A percentile compares a stretch with the other conserved stretches of the same genome.
Evolutionary conservation across 2,888 invertebrate genomes (phyloP).

Genomic region (Oligia fasciuncula): DNA sequence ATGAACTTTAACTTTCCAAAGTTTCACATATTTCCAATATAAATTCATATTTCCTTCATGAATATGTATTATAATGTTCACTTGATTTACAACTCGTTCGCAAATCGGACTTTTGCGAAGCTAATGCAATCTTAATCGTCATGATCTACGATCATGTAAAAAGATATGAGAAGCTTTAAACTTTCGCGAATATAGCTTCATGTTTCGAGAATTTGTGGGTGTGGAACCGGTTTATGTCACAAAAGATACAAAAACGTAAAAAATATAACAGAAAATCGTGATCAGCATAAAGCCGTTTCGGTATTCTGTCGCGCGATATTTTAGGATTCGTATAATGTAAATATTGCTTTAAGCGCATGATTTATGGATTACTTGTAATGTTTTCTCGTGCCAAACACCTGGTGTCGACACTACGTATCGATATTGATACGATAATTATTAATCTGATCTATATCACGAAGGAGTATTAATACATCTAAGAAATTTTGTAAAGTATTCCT

Average conservation of each 20-base stretch:
- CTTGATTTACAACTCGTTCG: slow-evolving; percentile 35
- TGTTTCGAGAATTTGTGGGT: slow-evolving; percentile 74
- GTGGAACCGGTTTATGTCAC: slow-evolving; percentile 79
- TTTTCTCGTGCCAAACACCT: slow-evolving; percentile 70
- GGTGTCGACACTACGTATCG: slow-evolving; percentile 68
- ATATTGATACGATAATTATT: slow-evolving; percentile 51
- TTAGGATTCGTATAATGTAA: slow-evolving; percentile 78
- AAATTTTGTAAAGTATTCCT: slow-evolving; percentile 29
- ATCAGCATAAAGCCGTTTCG: slow-evolving; percentile 62
- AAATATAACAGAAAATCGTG: slow-evolving; percentile 65
- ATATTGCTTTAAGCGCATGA: slow-evolving; percentile 80
- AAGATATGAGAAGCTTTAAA: slow-evolving; percentile 58
- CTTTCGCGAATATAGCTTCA: slow-evolving; percentile 73
- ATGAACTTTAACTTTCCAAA: slow-evolving; percentile 32
- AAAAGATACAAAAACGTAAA: slow-evolving; percentile 65
- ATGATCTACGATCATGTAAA: slow-evolving; percentile 48
- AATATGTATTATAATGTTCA: slow-evolving; percentile 25
- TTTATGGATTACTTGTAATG: slow-evolving; percentile 82
- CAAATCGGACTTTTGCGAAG: slow-evolving; percentile 10
- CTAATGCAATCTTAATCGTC: slow-evolving; percentile 53
- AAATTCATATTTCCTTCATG: slow-evolving; percentile 39
- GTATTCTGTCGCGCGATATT: slow-evolving; percentile 76
- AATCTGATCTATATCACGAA: slow-evolving; percentile 51
- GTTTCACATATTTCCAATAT: slow-evolving; percentile 24
- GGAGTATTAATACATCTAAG: slow-evolving; percentile 31